These are phyloP conservation scores for Pterophyllum scalare DNA, from an alignment of 2,113 vertebrate genomes.

Conservation along the genomic window DNA sequence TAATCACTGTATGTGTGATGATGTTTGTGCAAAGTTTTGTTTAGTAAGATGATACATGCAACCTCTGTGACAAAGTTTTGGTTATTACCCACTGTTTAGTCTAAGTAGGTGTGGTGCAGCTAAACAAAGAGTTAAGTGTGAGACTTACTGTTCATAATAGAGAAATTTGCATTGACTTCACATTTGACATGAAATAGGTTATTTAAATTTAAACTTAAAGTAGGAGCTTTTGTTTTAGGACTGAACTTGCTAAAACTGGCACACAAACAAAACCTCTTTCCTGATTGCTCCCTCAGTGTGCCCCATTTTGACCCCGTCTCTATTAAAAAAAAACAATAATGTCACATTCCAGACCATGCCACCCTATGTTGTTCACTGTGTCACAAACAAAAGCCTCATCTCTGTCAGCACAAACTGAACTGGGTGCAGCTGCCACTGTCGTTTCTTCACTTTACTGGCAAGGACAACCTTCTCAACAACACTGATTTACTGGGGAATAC, in stretches of 20 bases:
- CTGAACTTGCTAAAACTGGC: neutral
- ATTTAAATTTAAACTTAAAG: neutral
- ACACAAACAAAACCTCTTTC: slow-evolving; percentile 2
- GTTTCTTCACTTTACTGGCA: slow-evolving; percentile 39
- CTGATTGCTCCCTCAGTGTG: slow-evolving; percentile 17
- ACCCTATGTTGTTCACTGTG: slow-evolving; percentile 34
- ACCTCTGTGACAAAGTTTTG: no score
- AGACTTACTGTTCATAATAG: neutral
- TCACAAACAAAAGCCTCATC: slow-evolving; percentile 54
- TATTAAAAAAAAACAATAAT: slow-evolving; percentile 37
- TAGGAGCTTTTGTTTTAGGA: neutral
- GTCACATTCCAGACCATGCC: slow-evolving; percentile 61
- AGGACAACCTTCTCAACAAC: slow-evolving; percentile 45
- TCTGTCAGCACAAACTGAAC: slow-evolving; percentile 69
- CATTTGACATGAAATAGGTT: neutral
- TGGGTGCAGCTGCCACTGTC: slow-evolving; percentile 72
- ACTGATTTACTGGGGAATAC: slow-evolving; percentile 63
- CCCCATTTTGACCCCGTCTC: slow-evolving; percentile 29
- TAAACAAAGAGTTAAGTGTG: neutral
- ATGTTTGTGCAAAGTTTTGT: no score
- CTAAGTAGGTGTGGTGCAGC: neutral
- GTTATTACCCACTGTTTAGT: no score
- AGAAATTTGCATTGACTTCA: neutral
- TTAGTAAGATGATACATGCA: no score
- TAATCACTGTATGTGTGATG: no score